phyloP scores from a whole-genome alignment of 2,113 vertebrate species.

The Setophaga coronata region DNA sequence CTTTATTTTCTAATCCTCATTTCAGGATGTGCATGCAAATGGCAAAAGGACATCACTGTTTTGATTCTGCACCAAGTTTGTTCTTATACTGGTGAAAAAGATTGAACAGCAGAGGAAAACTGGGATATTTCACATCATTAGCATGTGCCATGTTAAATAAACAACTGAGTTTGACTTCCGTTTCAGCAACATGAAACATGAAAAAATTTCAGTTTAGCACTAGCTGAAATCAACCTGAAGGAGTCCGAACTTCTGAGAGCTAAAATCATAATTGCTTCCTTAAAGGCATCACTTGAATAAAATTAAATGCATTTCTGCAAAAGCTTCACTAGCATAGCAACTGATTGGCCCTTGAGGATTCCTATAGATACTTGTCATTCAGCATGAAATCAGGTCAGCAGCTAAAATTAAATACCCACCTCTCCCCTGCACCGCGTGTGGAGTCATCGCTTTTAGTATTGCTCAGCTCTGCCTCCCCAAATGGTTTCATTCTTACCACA shows the following conservation, averaged over 20 bases:
- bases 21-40: neutral
- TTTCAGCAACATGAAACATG: neutral
- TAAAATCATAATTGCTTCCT: slow-evolving; percentile 55
- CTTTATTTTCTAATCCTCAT: neutral
- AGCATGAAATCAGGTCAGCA: slow-evolving; percentile 76
- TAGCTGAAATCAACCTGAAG: slow-evolving; percentile 45
- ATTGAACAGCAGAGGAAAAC: neutral
- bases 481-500: slow-evolving; percentile 44
- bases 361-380: slow-evolving; percentile 68
- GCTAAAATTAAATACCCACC: slow-evolving; percentile 75
- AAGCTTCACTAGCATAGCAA: slow-evolving; percentile 52
- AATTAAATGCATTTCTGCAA: slow-evolving; percentile 63
- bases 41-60: neutral
- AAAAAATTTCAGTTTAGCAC: neutral
- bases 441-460: slow-evolving; percentile 40
- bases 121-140: neutral
- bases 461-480: slow-evolving; percentile 48
- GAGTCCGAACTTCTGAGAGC: slow-evolving; percentile 40
- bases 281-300: slow-evolving; percentile 61
- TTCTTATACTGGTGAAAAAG: neutral
- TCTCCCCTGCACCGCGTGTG: slow-evolving; percentile 43
- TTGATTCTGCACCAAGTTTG: neutral
- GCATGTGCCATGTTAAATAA: neutral
- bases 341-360: slow-evolving; percentile 68
- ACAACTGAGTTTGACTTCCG: neutral